phyloP scores from a whole-genome alignment of 2,888 invertebrate genomes.

The Microplitis deprimator region DNA sequence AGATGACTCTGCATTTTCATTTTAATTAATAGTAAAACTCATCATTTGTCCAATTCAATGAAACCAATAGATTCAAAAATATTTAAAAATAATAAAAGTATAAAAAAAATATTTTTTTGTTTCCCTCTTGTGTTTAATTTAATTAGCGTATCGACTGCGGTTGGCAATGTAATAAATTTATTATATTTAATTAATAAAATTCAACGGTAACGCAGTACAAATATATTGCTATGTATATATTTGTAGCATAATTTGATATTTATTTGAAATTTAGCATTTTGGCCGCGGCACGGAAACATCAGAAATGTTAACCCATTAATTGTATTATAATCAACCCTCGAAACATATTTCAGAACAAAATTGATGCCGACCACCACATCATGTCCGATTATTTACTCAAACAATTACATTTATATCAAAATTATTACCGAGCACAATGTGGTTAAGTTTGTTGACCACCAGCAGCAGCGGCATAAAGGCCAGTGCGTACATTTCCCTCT shows the following conservation, averaged over 20 bases:
- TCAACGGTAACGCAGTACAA: background rate
- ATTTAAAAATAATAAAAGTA: background rate
- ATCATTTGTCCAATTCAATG: background rate
- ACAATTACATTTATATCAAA: conserved; percentile 57
- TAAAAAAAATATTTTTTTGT: background rate
- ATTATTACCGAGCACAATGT: conserved; percentile 25
- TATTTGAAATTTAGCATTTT: background rate
- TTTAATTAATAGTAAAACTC: background rate
- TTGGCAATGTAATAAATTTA: background rate
- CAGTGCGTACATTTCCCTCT: conserved; percentile 24
- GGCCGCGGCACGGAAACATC: background rate
- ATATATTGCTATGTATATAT: background rate
- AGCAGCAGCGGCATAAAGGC: background rate
- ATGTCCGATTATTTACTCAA: conserved; percentile 62
- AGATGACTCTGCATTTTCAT: background rate
- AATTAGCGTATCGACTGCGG: background rate
- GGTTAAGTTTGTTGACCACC: conserved; percentile 39
- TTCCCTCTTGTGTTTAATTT: background rate
- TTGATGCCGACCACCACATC: conserved; percentile 50
- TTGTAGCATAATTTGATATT: background rate
- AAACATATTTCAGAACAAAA: conserved; percentile 64
- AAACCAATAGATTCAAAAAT: background rate
- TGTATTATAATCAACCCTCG: conserved; percentile 1
- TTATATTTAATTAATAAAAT: background rate
- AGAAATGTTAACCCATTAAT: conserved; percentile 13